These are phyloP conservation scores for Lucilia sericata DNA, from an alignment of 1,140 invertebrate species.

Conservation along the genomic window DNA sequence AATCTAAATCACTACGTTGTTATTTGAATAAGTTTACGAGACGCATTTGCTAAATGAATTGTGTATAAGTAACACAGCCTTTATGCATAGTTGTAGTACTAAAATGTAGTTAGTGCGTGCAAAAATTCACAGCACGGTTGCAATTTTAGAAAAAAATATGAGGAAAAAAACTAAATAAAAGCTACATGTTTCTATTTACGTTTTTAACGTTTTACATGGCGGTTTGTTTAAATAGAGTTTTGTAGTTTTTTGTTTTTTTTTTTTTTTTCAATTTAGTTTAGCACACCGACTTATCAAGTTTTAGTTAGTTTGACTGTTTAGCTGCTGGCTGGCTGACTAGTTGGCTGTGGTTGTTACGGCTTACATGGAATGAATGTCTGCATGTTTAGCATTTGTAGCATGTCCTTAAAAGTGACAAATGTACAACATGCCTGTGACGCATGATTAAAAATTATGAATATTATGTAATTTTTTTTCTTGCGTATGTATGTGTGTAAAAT, in stretches of 20 bases:
- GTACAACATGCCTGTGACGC: slow-evolving; percentile 42
- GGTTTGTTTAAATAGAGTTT: slow-evolving; percentile 15
- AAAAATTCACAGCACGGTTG: slow-evolving; percentile 42
- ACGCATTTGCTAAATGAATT: slow-evolving; percentile 25
- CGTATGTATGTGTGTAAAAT: neutral
- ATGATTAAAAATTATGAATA: slow-evolving; percentile 43
- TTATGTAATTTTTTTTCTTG: slow-evolving; percentile 34
- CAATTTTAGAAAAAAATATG: neutral
- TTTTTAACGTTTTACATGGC: slow-evolving; percentile 20
- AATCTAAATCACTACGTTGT: slow-evolving; percentile 40
- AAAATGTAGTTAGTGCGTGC: slow-evolving; percentile 15
- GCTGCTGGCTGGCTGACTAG: neutral
- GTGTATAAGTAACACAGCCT: neutral
- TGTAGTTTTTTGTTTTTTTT: neutral
- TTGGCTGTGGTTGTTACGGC: slow-evolving; percentile 1
- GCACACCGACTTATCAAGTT: neutral
- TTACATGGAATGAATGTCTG: neutral
- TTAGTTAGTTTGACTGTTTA: neutral
- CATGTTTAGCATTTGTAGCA: slow-evolving; percentile 42
- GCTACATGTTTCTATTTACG: slow-evolving; percentile 7
- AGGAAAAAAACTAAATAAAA: neutral
- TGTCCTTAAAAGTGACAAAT: slow-evolving; percentile 43
- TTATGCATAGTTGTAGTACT: neutral
- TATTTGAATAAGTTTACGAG: slow-evolving; percentile 26
- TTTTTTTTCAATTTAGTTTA: too few species aligned